A percentile compares a stretch with the other conserved stretches of the same genome.
Evolutionary conservation across 2,797 vertebrate species (phyloP).

Genomic region (Varecia variegata): DNA sequence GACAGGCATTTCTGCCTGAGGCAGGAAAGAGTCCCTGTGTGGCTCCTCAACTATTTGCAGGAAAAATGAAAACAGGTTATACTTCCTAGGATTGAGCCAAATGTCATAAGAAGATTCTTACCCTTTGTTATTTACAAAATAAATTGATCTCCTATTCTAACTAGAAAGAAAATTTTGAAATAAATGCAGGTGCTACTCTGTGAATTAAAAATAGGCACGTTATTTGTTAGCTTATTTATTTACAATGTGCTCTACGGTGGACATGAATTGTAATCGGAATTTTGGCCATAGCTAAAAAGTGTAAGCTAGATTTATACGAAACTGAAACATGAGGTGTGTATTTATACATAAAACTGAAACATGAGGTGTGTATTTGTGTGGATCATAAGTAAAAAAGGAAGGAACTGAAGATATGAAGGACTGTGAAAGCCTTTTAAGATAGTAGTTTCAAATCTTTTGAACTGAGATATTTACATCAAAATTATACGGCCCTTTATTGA

Average conservation of each 20-base stretch:
- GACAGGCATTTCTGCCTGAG: background rate
- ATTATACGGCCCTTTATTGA: background rate
- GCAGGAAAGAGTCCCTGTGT: background rate
- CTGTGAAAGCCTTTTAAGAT: background rate
- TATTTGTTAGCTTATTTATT: background rate
- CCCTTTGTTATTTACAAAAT: background rate
- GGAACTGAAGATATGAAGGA: background rate
- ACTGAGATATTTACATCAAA: background rate
- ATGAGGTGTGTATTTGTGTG: background rate
- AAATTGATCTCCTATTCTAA: background rate
- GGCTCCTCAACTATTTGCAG: background rate
- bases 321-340: background rate
- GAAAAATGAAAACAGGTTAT: background rate
- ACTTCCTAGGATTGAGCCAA: background rate
- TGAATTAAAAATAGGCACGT: background rate
- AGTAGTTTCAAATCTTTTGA: background rate
- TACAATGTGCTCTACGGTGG: background rate
- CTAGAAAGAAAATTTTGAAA: background rate
- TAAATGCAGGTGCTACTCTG: background rate
- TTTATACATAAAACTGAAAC: constrained; percentile 39
- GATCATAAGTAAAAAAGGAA: background rate
- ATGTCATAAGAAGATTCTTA: background rate
- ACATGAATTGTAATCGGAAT: background rate
- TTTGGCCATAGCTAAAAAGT: background rate
- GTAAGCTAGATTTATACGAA: background rate